Evolutionary conservation across 2,113 vertebrate genomes (phyloP).

Genomic region (Oreocharis arfaki): DNA sequence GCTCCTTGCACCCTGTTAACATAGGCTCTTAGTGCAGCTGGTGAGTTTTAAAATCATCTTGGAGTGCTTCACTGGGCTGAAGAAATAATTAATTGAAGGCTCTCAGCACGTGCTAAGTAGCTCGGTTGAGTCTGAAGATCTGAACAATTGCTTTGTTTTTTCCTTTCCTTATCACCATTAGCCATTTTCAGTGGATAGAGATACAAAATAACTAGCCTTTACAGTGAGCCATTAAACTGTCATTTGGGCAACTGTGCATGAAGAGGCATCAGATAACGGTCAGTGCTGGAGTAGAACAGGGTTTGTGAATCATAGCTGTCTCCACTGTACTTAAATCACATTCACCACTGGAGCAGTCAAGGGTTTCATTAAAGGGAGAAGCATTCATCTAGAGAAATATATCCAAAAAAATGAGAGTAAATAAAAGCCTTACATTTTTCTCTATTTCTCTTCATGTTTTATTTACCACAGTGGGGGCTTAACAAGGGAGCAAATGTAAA

Average conservation of each 20-base stretch:
- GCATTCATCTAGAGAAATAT: constrained; percentile 79
- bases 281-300: constrained; percentile 77
- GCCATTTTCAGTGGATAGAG: constrained; percentile 75
- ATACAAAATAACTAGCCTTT: constrained; percentile 78
- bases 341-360: constrained; percentile 79
- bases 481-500: constrained; percentile 69
- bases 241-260: constrained; percentile 80
- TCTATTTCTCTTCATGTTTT: constrained; percentile 73
- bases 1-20: constrained; percentile 25
- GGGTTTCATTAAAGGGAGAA: constrained; percentile 84
- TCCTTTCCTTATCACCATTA: constrained; percentile 74
- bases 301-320: constrained; percentile 83
- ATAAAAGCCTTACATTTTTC: constrained; percentile 71
- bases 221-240: constrained; percentile 79
- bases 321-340: constrained; percentile 83
- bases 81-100: constrained; percentile 67
- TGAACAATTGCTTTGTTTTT: constrained; percentile 68
- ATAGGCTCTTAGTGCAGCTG: constrained; percentile 55
- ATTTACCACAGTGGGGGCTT: constrained; percentile 69
- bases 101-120: constrained; percentile 59
- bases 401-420: constrained; percentile 76
- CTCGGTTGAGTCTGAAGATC: constrained; percentile 53
- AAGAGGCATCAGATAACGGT: constrained; percentile 76
- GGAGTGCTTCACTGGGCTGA: constrained; percentile 67
- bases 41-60: constrained; percentile 68